These are phyloP conservation scores for Apogon talboti DNA, from an alignment of 2,797 vertebrate genomes.

Conservation along the genomic window DNA sequence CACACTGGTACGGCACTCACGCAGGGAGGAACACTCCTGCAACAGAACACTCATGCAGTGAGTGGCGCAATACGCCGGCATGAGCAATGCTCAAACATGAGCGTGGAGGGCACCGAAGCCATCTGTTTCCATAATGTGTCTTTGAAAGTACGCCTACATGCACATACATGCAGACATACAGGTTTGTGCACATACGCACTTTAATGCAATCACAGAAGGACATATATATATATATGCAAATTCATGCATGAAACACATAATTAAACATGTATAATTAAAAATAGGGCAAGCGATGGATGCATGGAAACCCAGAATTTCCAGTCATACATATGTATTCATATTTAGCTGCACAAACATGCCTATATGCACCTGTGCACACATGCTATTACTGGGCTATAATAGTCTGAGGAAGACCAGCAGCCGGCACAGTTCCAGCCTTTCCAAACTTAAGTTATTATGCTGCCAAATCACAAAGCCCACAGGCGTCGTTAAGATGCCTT, in stretches of 20 bases:
- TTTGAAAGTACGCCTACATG: conserved; percentile 4
- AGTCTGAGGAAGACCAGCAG: neutral
- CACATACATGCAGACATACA: conserved; percentile 8
- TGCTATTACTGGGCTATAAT: neutral
- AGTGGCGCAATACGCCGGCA: conserved; percentile 44
- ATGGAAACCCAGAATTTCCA: neutral
- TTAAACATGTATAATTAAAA: neutral
- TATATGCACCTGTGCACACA: neutral
- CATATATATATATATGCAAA: conserved; percentile 23
- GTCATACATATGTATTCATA: too few relatives aligned
- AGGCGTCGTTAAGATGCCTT: conserved; percentile 23
- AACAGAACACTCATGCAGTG: conserved; percentile 68
- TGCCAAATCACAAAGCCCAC: conserved; percentile 35
- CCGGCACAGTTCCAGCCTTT: conserved; percentile 4
- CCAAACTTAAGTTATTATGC: conserved; percentile 9
- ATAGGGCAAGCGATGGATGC: neutral
- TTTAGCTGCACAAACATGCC: neutral
- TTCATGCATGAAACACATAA: conserved; percentile 5
- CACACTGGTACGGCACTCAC: conserved; percentile 58
- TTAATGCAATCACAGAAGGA: conserved; percentile 22
- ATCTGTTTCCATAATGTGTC: conserved; percentile 57
- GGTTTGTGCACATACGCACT: conserved; percentile 1
- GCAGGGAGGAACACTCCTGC: conserved; percentile 51
- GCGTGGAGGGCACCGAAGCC: conserved; percentile 62
- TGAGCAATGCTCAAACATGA: conserved; percentile 47